Conservation (phyloP, 2,113 vertebrate species). For the Peucedramus taeniatus region DNA sequence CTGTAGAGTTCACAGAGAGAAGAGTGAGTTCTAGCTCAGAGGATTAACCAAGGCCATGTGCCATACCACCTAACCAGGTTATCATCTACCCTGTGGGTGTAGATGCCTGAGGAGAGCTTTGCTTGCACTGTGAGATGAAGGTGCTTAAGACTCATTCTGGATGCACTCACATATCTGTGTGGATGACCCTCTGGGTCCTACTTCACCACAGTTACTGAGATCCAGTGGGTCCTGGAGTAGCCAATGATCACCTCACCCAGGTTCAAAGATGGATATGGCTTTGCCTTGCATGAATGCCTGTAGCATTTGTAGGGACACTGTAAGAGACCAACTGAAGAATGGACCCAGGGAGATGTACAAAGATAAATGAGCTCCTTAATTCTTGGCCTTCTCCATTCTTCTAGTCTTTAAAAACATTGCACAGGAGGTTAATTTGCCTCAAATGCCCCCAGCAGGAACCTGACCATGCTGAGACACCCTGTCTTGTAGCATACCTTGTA, state of each 20-base stretch:
- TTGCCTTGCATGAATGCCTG: not conserved
- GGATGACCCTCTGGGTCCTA: not conserved
- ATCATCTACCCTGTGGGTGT: fast-evolving
- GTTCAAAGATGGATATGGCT: not conserved
- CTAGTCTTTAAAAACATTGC: not conserved
- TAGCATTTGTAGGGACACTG: not conserved
- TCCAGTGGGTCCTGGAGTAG: fast-evolving
- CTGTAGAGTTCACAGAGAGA: fast-evolving
- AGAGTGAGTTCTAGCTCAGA: not conserved
- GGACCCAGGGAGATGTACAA: not conserved
- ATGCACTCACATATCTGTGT: not conserved
- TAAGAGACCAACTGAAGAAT: slow-evolving; percentile 1
- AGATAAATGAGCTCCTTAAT: slow-evolving; percentile 9
- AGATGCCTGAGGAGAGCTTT: not conserved
- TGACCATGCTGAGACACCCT: not conserved
- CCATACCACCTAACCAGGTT: not conserved
- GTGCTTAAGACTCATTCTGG: not conserved
- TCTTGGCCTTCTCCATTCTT: not conserved
- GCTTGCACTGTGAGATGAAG: not conserved
- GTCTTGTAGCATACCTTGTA: not conserved
- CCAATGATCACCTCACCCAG: fast-evolving
- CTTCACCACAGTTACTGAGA: not conserved
- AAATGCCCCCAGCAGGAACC: not conserved
- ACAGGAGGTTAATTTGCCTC: not conserved
- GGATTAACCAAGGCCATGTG: not conserved